Evolutionary conservation across 2,797 vertebrate species (phyloP).

Genomic region (Nasua narica): DNA sequence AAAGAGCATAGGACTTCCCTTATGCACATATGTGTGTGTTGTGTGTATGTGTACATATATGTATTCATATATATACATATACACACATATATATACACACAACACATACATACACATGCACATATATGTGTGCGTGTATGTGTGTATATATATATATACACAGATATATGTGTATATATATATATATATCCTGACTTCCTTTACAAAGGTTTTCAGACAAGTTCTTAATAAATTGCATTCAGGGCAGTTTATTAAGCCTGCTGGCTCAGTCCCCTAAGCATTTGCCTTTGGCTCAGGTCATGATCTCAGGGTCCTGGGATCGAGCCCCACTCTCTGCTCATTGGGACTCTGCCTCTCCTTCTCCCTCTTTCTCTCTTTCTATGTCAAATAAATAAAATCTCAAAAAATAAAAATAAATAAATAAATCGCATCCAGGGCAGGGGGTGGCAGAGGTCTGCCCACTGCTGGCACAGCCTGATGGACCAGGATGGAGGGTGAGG

Average conservation of each 20-base stretch:
- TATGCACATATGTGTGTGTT: background rate
- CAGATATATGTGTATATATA: no score
- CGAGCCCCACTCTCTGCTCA: background rate
- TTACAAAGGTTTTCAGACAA: slow-evolving; percentile 33
- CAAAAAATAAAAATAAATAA: background rate
- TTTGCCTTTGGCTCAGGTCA: background rate
- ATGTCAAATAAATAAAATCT: background rate
- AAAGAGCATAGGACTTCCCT: background rate
- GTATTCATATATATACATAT: no score
- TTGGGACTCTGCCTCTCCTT: background rate
- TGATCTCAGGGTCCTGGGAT: background rate
- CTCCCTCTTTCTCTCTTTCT: background rate
- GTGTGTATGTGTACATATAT: background rate
- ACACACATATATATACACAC: no score
- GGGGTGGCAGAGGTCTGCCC: background rate
- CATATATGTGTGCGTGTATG: background rate
- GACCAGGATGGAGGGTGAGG: slow-evolving; percentile 40
- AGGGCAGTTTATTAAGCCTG: background rate
- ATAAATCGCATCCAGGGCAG: background rate
- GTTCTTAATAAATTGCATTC: background rate
- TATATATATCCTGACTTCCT: background rate
- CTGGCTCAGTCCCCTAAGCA: background rate
- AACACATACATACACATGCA: no score
- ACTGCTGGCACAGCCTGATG: background rate
- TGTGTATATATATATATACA: no score